Evolutionary conservation across 35 echinoderm and acorn worm genomes (phyloP).

Genomic region (Stichopus chloronotus): DNA sequence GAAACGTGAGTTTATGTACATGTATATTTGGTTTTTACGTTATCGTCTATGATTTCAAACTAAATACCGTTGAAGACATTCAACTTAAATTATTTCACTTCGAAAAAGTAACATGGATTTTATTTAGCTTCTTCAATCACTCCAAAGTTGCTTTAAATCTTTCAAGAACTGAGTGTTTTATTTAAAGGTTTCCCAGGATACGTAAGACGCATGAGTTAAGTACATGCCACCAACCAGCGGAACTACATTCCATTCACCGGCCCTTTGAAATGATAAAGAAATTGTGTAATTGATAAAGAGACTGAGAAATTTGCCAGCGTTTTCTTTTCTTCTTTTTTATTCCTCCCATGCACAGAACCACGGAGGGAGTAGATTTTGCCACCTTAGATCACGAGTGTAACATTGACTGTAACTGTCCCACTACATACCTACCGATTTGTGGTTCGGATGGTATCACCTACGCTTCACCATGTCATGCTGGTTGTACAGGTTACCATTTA

Average conservation of each 20-base stretch:
- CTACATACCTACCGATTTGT: constrained; percentile 66
- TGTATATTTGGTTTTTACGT: too few species aligned
- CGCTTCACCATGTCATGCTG: constrained; percentile 68
- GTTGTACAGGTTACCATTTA: constrained; percentile 43
- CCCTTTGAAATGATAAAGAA: neutral
- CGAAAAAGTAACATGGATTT: too few species aligned
- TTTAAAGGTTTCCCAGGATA: too few species aligned
- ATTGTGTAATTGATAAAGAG: neutral
- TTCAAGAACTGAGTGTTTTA: too few species aligned
- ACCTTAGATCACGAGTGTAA: constrained; percentile 53
- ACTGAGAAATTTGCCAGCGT: neutral
- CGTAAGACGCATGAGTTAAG: too few species aligned
- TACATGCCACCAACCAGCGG: neutral
- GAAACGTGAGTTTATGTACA: neutral
- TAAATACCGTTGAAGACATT: too few species aligned
- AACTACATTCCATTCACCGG: neutral
- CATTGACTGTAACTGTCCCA: constrained; percentile 56
- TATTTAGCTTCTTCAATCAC: too few species aligned
- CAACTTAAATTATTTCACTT: too few species aligned
- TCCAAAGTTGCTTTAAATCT: too few species aligned
- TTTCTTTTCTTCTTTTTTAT: neutral
- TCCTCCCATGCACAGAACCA: too few species aligned
- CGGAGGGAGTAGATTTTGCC: neutral
- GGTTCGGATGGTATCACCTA: constrained; percentile 74
- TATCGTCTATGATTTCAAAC: too few species aligned